phyloP scores from a whole-genome alignment of 2,888 invertebrate genomes.

The Heliconius ismenius region DNA sequence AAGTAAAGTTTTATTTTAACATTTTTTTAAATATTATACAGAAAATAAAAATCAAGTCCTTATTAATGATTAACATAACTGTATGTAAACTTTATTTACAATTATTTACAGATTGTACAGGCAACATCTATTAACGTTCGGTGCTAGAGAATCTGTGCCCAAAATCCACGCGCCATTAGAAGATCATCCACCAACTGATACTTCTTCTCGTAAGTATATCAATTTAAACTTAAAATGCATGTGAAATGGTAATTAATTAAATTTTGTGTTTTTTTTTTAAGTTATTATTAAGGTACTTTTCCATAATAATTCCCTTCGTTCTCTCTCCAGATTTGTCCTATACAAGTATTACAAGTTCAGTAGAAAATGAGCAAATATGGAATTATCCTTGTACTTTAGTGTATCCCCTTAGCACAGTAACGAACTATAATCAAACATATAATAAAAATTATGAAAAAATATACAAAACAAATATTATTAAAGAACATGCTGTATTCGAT shows the following conservation, averaged over 20 bases:
- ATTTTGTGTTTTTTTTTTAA: background rate
- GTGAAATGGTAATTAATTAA: background rate
- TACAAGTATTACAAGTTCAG: conserved; percentile 45
- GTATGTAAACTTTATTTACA: no score
- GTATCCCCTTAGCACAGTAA: conserved; percentile 32
- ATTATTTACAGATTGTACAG: conserved; percentile 81
- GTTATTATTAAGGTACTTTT: conserved; percentile 16
- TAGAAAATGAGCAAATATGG: conserved; percentile 31
- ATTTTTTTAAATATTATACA: no score
- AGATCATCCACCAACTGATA: conserved; percentile 66
- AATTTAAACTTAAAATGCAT: background rate
- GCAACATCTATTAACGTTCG: conserved; percentile 87
- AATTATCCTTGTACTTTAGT: conserved; percentile 23
- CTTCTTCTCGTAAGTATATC: conserved; percentile 67
- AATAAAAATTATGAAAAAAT: background rate
- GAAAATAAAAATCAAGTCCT: no score
- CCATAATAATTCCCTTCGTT: conserved; percentile 21
- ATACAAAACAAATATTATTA: background rate
- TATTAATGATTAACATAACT: no score
- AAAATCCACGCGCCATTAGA: conserved; percentile 71
- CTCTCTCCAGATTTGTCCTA: conserved; percentile 52
- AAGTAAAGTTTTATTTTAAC: no score
- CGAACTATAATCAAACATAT: background rate
- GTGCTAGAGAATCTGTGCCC: conserved; percentile 77
- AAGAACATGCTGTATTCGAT: background rate